Evolutionary conservation across 1,140 invertebrate species (phyloP).

Genomic region (Pissodes strobi): DNA sequence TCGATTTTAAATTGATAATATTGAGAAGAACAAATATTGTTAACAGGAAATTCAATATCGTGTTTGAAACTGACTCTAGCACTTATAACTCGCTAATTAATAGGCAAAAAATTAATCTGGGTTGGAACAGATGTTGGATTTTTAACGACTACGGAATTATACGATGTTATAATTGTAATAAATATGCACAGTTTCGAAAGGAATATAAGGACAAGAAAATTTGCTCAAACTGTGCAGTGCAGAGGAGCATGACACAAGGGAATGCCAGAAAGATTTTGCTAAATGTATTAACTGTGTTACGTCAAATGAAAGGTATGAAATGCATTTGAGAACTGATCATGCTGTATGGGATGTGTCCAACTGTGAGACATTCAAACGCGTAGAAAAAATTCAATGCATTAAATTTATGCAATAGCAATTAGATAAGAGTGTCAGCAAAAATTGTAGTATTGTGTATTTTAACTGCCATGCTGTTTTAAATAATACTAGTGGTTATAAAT

Average conservation of each 20-base stretch:
- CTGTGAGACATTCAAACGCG: constrained; percentile 15
- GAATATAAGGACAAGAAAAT: constrained; percentile 14
- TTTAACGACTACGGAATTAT: constrained; percentile 15
- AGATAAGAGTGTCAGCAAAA: background rate
- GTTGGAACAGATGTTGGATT: constrained; percentile 17
- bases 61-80: background rate
- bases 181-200: constrained; percentile 6
- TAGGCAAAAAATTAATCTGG: constrained; percentile 13
- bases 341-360: constrained; percentile 15
- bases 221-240: constrained; percentile 11
- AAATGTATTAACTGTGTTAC: constrained; percentile 10
- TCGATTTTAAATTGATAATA: constrained; percentile 3
- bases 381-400: constrained; percentile 2
- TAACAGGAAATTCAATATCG: constrained; percentile 6
- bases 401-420: constrained; percentile 19
- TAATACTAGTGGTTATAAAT: constrained; percentile 10
- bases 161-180: constrained; percentile 21
- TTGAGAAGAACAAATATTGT: background rate
- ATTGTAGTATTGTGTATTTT: constrained; percentile 17
- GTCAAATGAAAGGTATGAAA: constrained; percentile 21
- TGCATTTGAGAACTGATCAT: constrained; percentile 14
- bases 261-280: background rate
- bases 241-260: constrained; percentile 6
- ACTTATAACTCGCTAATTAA: background rate
- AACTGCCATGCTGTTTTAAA: constrained; percentile 19